Conservation (phyloP, 64 coral and sea anemone species). For the Acropora yongei region DNA sequence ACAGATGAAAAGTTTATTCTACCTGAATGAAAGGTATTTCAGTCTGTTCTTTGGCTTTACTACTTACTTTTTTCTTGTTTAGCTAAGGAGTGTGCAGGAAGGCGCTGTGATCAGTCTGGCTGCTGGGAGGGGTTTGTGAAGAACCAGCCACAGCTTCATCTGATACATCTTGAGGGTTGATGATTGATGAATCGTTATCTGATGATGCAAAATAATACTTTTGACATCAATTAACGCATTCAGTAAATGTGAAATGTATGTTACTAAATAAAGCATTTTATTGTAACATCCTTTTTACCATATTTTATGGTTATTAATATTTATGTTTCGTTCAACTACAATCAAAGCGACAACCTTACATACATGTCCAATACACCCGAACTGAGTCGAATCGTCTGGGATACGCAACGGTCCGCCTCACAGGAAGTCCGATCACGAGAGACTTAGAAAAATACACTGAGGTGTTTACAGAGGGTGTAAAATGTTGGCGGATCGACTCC, state of each 20-base stretch:
- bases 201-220: constrained; percentile 61
- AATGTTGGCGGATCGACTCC: too few relatives aligned
- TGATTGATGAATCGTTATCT: constrained; percentile 41
- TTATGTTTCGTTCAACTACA: constrained; percentile 32
- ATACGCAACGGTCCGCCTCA: too few relatives aligned
- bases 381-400: too few relatives aligned
- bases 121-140: constrained; percentile 26
- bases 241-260: constrained; percentile 46
- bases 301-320: constrained; percentile 47
- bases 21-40: neutral
- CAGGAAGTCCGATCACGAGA: too few relatives aligned
- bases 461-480: too few relatives aligned
- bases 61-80: neutral
- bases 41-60: neutral
- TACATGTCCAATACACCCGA: too few relatives aligned
- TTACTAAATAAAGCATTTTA: constrained; percentile 51
- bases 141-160: constrained; percentile 49
- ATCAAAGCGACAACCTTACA: neutral
- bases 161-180: constrained; percentile 40
- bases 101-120: neutral
- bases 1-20: neutral
- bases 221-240: constrained; percentile 1
- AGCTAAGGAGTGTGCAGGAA: neutral
- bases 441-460: too few relatives aligned
- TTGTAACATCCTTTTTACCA: constrained; percentile 41